Evolutionary conservation across 64 coral and sea anemone species (phyloP), one percentile per base, ranked within the genome.

Genomic region (Cladopsammia gracilis): DNA sequence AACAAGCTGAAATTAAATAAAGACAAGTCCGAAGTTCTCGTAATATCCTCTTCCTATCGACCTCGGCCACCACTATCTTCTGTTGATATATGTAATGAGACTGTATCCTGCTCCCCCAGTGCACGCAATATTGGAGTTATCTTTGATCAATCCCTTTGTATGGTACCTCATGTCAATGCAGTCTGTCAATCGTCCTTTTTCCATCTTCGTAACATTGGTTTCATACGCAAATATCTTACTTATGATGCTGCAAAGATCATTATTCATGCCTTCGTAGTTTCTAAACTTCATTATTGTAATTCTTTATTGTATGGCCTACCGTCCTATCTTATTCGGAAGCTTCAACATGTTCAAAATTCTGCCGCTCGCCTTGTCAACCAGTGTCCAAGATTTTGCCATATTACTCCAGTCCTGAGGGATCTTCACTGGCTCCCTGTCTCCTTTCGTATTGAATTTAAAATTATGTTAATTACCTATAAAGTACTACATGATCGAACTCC

Each of bases 181-280:
- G 58, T 90, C 3, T 90, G 88, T 53, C 75, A 92, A 34, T 92
- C 80, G 42, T 79, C 80, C 46, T 92, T 77, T 34, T 92, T 85
- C 26, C 44, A 57, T 64, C 45, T 92, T 42, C 57, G 58, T 26
- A 92, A 92, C 54, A 86, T 92, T 76, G 48, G 79, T 48, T 85
- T 57, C 16, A 92, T 92, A 25, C 73, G 80, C 53, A 92, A 86
- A 59, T 86, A 75, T 25, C 81, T 92, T 54, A 60, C 64, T 62
- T 19, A 26, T 45, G 79, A 85, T 25, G 49, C 82, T 60, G 46
- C 12, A 51, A 82, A 92, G 58, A n/a, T n/a, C n/a, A n/a, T n/a
- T n/a, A n/a, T n/a, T n/a, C n/a, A n/a, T n/a, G n/a, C n/a, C n/a
- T n/a, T n/a, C n/a, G n/a, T n/a, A n/a, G n/a, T n/a, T n/a, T n/a